phyloP scores from a whole-genome alignment of 2,113 vertebrate genomes.

The Gavia stellata region DNA sequence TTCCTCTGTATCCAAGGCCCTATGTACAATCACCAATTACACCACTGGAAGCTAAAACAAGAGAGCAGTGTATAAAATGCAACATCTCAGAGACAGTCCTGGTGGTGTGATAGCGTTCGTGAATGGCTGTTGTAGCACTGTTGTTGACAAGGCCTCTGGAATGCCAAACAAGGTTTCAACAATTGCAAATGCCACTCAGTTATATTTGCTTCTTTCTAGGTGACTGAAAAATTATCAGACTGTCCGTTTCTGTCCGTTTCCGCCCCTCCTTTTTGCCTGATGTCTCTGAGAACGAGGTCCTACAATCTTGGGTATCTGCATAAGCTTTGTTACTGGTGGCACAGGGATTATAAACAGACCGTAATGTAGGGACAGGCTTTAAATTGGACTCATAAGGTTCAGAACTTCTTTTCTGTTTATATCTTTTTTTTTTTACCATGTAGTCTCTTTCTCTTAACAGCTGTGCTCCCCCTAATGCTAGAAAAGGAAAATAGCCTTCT shows the following conservation, averaged over 20 bases:
- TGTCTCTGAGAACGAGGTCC: background rate
- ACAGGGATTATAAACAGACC: background rate
- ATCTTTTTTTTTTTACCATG: background rate
- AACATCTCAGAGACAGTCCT: background rate
- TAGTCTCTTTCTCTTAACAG: background rate
- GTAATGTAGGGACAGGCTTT: background rate
- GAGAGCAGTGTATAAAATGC: background rate
- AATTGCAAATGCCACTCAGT: background rate
- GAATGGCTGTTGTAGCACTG: background rate
- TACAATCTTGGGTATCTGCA: background rate
- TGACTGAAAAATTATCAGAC: background rate
- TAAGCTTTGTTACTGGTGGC: background rate
- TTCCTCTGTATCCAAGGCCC: background rate
- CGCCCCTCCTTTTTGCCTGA: background rate
- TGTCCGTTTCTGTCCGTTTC: background rate
- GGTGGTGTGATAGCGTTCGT: background rate
- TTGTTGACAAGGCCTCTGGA: background rate
- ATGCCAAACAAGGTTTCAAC: background rate
- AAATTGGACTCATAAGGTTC: background rate
- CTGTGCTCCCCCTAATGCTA: constrained; percentile 30
- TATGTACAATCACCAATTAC: background rate
- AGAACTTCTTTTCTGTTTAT: background rate
- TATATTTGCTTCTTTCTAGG: background rate
- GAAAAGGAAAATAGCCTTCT: background rate
- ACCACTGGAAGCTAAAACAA: background rate